These are phyloP conservation scores for Microctenopoma stevenorrisi DNA, from an alignment of 2,797 vertebrate species.

Conservation along the genomic window DNA sequence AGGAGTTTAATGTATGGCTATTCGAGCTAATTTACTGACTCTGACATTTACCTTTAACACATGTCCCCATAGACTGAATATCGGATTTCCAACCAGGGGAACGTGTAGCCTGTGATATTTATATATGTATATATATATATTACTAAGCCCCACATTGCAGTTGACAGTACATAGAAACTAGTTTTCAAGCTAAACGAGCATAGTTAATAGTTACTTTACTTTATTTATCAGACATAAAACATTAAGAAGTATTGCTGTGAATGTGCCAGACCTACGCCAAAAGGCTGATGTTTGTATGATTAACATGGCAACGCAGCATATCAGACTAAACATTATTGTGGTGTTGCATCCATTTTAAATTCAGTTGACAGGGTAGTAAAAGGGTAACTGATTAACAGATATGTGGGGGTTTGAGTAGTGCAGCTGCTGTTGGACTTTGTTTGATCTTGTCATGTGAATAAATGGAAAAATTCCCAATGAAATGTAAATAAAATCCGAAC, in stretches of 20 bases:
- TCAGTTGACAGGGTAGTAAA: background rate
- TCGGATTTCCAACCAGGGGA: background rate
- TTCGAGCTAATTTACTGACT: slow-evolving; percentile 2
- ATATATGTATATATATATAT: too few species aligned
- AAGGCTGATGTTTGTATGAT: too few species aligned
- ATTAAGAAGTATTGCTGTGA: too few species aligned
- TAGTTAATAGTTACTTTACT: too few species aligned
- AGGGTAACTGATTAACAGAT: too few species aligned
- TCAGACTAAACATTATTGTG: background rate
- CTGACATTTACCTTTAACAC: slow-evolving; percentile 1
- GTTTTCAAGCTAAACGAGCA: too few species aligned
- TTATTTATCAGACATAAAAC: too few species aligned
- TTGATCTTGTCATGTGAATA: background rate
- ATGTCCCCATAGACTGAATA: slow-evolving; percentile 2
- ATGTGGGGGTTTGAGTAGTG: background rate
- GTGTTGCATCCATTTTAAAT: background rate
- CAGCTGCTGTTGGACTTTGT: too few species aligned
- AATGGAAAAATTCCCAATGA: background rate
- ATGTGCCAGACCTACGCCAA: too few species aligned
- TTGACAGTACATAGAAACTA: too few species aligned
- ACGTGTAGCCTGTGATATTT: background rate
- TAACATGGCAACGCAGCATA: too few species aligned
- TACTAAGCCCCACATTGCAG: too few species aligned
- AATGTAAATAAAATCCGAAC: background rate
- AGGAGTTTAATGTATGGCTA: slow-evolving; percentile 95